Percentiles rank a stretch among this genome's conserved stretches.
These are phyloP conservation scores for Sebastes minor DNA, from an alignment of 2,797 vertebrate species.

Conservation along the genomic window DNA sequence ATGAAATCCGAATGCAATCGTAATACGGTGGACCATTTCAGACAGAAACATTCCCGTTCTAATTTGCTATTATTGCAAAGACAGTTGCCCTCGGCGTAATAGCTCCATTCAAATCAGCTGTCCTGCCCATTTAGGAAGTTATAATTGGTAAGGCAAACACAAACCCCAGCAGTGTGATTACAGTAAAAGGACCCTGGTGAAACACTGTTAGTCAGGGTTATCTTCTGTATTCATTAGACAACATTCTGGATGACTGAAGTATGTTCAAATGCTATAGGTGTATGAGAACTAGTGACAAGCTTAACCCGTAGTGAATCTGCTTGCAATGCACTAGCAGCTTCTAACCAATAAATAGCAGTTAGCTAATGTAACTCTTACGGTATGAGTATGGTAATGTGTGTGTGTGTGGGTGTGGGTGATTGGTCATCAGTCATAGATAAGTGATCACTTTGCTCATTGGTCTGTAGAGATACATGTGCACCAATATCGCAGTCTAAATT, in stretches of 20 bases:
- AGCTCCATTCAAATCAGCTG: slow-evolving; percentile 2
- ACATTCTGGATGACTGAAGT: neutral
- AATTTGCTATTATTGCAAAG: neutral
- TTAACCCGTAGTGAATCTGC: neutral
- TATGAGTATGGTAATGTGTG: neutral
- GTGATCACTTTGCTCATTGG: neutral
- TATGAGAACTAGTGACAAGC: neutral
- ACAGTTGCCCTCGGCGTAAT: neutral
- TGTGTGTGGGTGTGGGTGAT: neutral
- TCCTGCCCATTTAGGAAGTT: neutral
- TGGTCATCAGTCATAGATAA: neutral
- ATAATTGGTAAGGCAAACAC: neutral
- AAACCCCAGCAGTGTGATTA: slow-evolving; percentile 2
- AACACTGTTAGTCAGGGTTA: neutral
- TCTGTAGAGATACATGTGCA: neutral
- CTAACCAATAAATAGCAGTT: neutral
- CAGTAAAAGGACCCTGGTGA: neutral
- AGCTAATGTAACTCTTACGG: neutral
- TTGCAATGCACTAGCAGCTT: neutral
- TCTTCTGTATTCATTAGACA: neutral
- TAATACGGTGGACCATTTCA: neutral
- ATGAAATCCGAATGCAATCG: neutral
- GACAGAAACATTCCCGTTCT: neutral
- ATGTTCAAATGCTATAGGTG: neutral
- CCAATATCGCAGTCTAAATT: neutral